These are phyloP conservation scores for Tyria jacobaeae DNA, from an alignment of 2,888 invertebrate species.

Conservation along the genomic window DNA sequence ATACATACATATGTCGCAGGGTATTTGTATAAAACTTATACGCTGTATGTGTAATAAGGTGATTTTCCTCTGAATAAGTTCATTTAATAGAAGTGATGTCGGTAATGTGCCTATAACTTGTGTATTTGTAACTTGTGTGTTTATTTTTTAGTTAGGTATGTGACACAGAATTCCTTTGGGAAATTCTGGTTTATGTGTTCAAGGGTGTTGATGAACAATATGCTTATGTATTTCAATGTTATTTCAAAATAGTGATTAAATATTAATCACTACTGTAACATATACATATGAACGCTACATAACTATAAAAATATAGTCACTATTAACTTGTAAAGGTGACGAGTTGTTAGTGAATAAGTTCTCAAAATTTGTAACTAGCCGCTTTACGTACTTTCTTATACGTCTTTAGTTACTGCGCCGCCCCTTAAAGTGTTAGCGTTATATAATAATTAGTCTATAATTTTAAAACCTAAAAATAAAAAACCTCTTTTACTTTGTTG, in stretches of 20 bases:
- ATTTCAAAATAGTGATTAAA: not conserved
- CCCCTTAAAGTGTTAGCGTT: no score
- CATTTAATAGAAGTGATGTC: not conserved
- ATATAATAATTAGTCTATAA: no score
- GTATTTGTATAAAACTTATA: no score
- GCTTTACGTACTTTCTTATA: no score
- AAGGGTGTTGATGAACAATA: slow-evolving; percentile 3
- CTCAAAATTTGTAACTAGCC: not conserved
- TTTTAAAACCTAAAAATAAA: no score
- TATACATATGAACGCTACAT: not conserved
- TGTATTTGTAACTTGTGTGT: not conserved
- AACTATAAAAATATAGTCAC: not conserved
- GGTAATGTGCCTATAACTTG: no score
- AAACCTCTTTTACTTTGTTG: no score
- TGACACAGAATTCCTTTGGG: slow-evolving; percentile 3
- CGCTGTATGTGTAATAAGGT: not conserved
- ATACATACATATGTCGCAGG: no score
- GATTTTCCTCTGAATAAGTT: not conserved
- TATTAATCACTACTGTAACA: not conserved
- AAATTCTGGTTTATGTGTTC: slow-evolving; percentile 2
- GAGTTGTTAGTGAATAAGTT: not conserved
- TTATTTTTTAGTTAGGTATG: not conserved
- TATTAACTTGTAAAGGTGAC: not conserved
- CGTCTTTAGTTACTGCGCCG: no score
- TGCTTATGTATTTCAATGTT: not conserved